Evolutionary conservation across 2,797 vertebrate species (phyloP).

Genomic region (Erithacus rubecula): DNA sequence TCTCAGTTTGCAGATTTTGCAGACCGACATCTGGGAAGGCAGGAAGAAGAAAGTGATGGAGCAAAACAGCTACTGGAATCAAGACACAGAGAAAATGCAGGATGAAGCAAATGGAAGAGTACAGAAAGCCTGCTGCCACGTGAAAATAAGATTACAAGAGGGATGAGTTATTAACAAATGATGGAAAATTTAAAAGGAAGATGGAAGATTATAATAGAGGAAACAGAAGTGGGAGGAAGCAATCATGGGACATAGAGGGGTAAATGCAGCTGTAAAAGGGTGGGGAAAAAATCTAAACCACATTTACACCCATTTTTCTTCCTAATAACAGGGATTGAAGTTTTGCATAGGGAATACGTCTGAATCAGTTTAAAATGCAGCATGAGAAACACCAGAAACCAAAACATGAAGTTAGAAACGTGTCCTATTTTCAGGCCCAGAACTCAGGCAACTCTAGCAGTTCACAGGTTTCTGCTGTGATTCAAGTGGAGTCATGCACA

Average conservation of each 20-base stretch:
- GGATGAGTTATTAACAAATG: not conserved
- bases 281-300: slow-evolving; percentile 46
- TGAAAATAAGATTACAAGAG: not conserved
- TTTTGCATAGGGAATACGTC: slow-evolving; percentile 14
- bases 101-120: not conserved
- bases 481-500: not conserved
- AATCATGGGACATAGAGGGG: not conserved
- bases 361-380: slow-evolving; percentile 13
- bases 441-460: not conserved
- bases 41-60: not conserved
- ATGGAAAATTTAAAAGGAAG: not conserved
- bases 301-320: slow-evolving; percentile 43
- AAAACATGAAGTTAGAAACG: not conserved
- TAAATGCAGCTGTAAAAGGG: slow-evolving; percentile 60
- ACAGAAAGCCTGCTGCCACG: not conserved
- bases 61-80: not conserved
- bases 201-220: not conserved
- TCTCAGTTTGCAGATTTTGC: slow-evolving; percentile 6
- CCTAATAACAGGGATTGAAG: not conserved
- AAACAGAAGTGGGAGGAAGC: slow-evolving; percentile 47
- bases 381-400: slow-evolving; percentile 4
- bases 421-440: not conserved
- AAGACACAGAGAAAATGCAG: not conserved
- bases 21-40: not conserved
- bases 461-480: not conserved